A percentile compares a stretch with the other conserved stretches of the same genome.
These are phyloP conservation scores for Trachymyrmex cornetzi DNA, from an alignment of 1,140 invertebrate genomes.

Conservation along the genomic window DNA sequence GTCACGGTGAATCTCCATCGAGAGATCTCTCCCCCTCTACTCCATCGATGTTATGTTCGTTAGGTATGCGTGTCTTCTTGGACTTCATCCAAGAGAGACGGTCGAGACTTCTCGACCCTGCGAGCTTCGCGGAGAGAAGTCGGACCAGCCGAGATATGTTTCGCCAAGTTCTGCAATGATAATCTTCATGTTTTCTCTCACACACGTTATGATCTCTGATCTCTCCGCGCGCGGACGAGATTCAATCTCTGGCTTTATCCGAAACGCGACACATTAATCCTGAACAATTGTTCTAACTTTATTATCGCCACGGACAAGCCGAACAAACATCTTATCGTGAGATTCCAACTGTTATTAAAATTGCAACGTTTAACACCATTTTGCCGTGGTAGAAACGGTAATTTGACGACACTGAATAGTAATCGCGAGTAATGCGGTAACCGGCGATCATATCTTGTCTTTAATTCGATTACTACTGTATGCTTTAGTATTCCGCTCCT, in stretches of 20 bases:
- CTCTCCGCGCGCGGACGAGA: background rate
- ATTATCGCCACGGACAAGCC: background rate
- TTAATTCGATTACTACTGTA: constrained; percentile 15
- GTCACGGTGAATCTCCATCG: constrained; percentile 58
- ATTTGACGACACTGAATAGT: constrained; percentile 35
- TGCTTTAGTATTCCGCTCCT: background rate
- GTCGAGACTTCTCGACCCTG: constrained; percentile 27
- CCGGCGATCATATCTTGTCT: background rate
- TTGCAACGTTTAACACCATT: background rate
- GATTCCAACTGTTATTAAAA: background rate
- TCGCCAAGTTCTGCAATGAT: background rate
- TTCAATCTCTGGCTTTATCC: background rate
- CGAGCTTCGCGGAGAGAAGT: constrained; percentile 4
- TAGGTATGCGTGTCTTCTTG: constrained; percentile 61
- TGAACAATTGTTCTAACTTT: background rate
- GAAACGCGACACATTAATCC: background rate
- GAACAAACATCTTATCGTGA: background rate
- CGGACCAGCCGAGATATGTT: background rate
- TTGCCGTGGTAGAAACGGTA: background rate
- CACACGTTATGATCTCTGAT: constrained; percentile 3
- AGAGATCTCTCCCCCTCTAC: constrained; percentile 8
- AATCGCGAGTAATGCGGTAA: constrained; percentile 38
- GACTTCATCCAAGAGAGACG: constrained; percentile 39
- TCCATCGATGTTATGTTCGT: constrained; percentile 17
- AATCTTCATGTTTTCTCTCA: background rate